Evolutionary conservation across 1,140 invertebrate species (phyloP), one percentile per base, ranked within the genome.

Genomic region (Microplitis mediator): DNA sequence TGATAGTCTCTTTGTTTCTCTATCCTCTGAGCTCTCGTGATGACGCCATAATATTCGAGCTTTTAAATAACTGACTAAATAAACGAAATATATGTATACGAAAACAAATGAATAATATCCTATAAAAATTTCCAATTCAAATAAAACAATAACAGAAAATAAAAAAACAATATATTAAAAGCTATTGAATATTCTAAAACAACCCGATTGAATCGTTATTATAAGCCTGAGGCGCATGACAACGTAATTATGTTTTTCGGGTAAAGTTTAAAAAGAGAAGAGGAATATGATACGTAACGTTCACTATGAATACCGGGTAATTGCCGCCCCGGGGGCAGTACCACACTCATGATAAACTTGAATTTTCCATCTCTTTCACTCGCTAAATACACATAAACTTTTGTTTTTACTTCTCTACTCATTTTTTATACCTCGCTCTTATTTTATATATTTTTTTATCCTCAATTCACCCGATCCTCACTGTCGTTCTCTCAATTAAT

Each of bases 181-280:
- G 60, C 32, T 61, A 32, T 61, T 31, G 23, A 61, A 61, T 61
- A 32, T 32, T 31, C 32, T 61, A 32, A 61, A 61, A 32, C 60
- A 61, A 32, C 23, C 23, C 60, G 60, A 61, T 61, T 61, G 16
- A 31, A 61, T 61, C 16, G 32, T 61, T 61, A 61, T 32, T 32
- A 11, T 35, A 56, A 16, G 60, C 60, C 60, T 32, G 32, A 31
- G 60, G 60, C 60, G 60, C 39, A 45, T 61, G 23, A 61, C 60
- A 61, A 32, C 60, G 60, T 32, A 61, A 61, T 61, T 61, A 61
- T 61, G 60, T 11, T 61, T 63, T 65, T 65, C 50, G 63, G 36
- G 6, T 9, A 45, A 11, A 65, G 23, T 13, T 52, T 52, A 14
- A 51, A 16, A 67, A 16, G 39, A 23, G 16, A 31, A 32, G 2